A percentile compares a stretch with the other conserved stretches of the same genome.
Evolutionary conservation across 2,113 vertebrate genomes (phyloP).

Genomic region (Sclerurus mexicanus): DNA sequence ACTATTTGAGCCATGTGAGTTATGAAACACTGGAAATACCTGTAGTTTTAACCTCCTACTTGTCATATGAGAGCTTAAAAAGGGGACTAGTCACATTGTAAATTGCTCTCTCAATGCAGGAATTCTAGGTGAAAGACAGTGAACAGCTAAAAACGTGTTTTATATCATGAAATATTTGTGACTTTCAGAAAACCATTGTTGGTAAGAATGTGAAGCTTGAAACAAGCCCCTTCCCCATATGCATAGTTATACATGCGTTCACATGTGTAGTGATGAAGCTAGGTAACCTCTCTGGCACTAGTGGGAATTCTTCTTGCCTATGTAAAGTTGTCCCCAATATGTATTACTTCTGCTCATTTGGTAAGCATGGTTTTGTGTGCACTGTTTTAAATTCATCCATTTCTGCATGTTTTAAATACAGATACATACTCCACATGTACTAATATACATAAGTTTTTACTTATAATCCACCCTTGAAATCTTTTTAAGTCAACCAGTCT

Average conservation of each 20-base stretch:
- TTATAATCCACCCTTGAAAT: neutral
- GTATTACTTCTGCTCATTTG: neutral
- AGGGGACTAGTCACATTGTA: neutral
- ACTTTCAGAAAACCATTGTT: neutral
- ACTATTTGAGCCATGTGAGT: neutral
- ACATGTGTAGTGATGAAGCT: neutral
- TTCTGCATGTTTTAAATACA: neutral
- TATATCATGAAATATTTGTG: neutral
- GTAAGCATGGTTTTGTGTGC: neutral
- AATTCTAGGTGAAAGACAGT: neutral
- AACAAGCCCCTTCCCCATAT: fast-evolving
- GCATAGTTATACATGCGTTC: neutral
- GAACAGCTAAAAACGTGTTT: neutral
- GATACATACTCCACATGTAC: neutral
- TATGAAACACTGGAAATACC: neutral
- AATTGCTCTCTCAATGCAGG: neutral
- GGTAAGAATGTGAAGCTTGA: neutral
- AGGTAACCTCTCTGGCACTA: neutral
- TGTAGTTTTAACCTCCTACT: neutral
- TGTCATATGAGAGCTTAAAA: neutral
- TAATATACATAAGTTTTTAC: neutral
- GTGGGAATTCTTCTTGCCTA: neutral
- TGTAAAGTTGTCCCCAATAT: neutral
- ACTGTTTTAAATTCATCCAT: neutral
- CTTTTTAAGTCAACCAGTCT: neutral